These are phyloP conservation scores for Drosophila azteca DNA, from an alignment of 1,140 invertebrate genomes.

Conservation along the genomic window DNA sequence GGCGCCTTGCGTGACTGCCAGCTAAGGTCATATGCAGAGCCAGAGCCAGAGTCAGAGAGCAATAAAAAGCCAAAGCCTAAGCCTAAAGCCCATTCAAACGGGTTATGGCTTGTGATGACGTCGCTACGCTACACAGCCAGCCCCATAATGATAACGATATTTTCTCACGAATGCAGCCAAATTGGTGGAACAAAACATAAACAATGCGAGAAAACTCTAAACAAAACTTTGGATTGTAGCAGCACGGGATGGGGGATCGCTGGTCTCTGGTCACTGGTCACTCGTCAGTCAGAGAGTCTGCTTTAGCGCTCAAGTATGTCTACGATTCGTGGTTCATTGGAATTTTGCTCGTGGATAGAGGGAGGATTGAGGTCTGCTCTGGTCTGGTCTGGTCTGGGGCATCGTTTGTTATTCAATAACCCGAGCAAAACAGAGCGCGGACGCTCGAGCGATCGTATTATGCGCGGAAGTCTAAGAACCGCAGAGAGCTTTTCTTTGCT, in stretches of 20 bases:
- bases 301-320: conserved; percentile 1
- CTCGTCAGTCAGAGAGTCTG: conserved; percentile 30
- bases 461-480: conserved; percentile 32
- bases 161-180: conserved; percentile 49
- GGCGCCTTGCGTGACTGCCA: conserved; percentile 41
- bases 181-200: conserved; percentile 22
- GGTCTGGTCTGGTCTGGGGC: not conserved
- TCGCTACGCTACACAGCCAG: conserved; percentile 6
- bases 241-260: conserved; percentile 1
- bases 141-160: conserved; percentile 40
- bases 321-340: conserved; percentile 16
- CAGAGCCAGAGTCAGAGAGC: too few species aligned
- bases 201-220: conserved; percentile 16
- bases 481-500: conserved; percentile 12
- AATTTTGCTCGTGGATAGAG: conserved; percentile 15
- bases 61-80: too few species aligned
- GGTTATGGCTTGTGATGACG: conserved; percentile 17
- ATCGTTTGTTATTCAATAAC: conserved; percentile 25
- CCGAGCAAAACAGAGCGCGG: conserved; percentile 1
- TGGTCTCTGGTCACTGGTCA: conserved; percentile 22
- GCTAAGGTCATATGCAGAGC: too few species aligned
- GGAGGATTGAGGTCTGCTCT: not conserved
- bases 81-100: too few species aligned
- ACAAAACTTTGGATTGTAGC: not conserved
- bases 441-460: not conserved